phyloP scores from a whole-genome alignment of 2,888 invertebrate species.

The Gerris lacustris region DNA sequence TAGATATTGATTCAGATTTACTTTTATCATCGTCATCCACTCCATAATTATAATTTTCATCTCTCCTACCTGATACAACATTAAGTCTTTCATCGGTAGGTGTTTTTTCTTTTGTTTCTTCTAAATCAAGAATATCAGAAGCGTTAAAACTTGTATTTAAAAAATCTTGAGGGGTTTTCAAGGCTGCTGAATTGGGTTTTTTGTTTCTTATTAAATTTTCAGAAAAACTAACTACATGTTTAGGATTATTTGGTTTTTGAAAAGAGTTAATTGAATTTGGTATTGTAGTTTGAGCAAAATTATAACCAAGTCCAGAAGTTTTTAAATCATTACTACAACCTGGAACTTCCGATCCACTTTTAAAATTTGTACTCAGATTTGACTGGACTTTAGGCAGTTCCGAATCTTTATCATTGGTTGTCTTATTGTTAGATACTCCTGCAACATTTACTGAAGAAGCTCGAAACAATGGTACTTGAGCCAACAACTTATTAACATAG shows the following conservation, averaged over 20 bases:
- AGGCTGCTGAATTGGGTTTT: too few relatives aligned
- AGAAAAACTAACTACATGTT: not conserved
- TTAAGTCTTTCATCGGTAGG: too few relatives aligned
- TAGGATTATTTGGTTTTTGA: not conserved
- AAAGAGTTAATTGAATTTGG: not conserved
- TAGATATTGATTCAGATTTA: not conserved
- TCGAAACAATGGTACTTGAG: not conserved
- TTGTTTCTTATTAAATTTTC: not conserved
- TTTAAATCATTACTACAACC: not conserved
- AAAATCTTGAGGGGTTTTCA: too few relatives aligned
- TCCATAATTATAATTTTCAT: not conserved
- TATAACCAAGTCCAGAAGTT: not conserved
- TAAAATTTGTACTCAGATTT: not conserved
- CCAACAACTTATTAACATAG: not conserved
- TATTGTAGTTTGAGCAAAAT: not conserved
- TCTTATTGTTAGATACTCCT: not conserved
- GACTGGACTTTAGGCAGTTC: too few relatives aligned
- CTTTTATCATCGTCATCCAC: not conserved
- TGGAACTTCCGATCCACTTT: not conserved
- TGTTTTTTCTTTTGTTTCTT: too few relatives aligned
- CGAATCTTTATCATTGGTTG: not conserved
- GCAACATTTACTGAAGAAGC: not conserved
- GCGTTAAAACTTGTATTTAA: not conserved
- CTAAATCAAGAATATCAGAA: not conserved
- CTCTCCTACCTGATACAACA: not conserved